Conservation (phyloP, 2,797 vertebrate genomes). For the Sebastes miniatus region DNA sequence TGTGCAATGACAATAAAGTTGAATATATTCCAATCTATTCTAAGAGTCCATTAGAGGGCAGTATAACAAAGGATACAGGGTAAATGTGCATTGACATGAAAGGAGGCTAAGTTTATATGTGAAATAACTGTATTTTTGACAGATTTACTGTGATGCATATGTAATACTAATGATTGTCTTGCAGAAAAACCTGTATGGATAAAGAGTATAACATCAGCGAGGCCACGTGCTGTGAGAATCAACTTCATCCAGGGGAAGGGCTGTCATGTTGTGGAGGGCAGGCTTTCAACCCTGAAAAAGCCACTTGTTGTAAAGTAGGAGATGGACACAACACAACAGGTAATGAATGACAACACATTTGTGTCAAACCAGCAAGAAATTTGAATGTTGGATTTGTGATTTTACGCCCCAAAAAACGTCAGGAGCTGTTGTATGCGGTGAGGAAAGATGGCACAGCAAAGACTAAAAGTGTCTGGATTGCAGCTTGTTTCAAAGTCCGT, state of each 20-base stretch:
- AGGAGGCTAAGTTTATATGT: background rate
- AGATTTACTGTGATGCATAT: background rate
- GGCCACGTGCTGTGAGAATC: background rate
- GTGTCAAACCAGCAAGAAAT: background rate
- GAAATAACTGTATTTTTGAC: background rate
- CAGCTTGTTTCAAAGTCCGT: background rate
- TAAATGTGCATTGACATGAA: background rate
- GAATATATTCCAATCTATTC: too few species aligned
- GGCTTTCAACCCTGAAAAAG: constrained; percentile 8
- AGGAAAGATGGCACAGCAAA: background rate
- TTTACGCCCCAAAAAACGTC: background rate
- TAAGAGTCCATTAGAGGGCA: constrained; percentile 31
- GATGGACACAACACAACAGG: background rate
- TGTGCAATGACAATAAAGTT: too few species aligned
- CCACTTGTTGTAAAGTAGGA: constrained; percentile 33
- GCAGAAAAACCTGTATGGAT: background rate
- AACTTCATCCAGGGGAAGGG: background rate
- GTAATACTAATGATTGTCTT: background rate
- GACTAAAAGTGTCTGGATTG: background rate
- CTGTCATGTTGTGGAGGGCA: constrained; percentile 8
- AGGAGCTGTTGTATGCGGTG: background rate
- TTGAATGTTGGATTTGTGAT: background rate
- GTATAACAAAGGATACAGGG: constrained; percentile 14
- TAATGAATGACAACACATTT: background rate
- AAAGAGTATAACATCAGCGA: background rate